phyloP scores from a whole-genome alignment of 2,888 invertebrate species.

The Andrena chrysosceles region DNA sequence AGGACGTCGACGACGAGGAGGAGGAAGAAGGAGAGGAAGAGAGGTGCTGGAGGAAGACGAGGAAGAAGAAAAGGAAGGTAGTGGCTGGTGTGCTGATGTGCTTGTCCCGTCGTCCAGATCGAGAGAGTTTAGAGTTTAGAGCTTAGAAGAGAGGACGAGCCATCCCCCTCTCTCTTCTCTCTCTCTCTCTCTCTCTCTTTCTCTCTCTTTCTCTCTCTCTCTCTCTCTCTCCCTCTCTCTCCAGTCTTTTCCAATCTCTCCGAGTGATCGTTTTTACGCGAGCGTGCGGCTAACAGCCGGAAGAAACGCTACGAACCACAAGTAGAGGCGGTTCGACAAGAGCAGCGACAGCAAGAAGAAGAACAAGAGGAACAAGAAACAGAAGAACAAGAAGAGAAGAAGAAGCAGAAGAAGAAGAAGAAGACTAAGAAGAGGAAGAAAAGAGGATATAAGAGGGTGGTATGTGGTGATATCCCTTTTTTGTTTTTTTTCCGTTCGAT shows the following conservation, averaged over 20 bases:
- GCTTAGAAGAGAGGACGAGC: slow-evolving; percentile 56
- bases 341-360: slow-evolving; percentile 1
- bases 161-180: slow-evolving; percentile 40
- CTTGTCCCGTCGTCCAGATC: slow-evolving; percentile 58
- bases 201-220: slow-evolving; percentile 47
- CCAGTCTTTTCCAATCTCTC: slow-evolving; percentile 26
- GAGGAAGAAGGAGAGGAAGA: slow-evolving; percentile 66
- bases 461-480: slow-evolving; percentile 43
- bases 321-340: slow-evolving; percentile 27
- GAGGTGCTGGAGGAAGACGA: slow-evolving; percentile 67
- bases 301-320: slow-evolving; percentile 38
- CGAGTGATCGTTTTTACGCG: slow-evolving; percentile 46
- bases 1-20: slow-evolving; percentile 65
- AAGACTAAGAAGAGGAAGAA: slow-evolving; percentile 25
- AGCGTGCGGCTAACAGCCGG: slow-evolving; percentile 14
- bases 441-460: slow-evolving; percentile 47
- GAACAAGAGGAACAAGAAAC: background rate
- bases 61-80: slow-evolving; percentile 71
- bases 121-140: slow-evolving; percentile 61
- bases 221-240: slow-evolving; percentile 49
- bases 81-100: slow-evolving; percentile 44
- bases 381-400: slow-evolving; percentile 9
- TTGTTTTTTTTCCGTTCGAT: background rate
- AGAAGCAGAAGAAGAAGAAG: slow-evolving; percentile 23
- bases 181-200: slow-evolving; percentile 43